Percentiles rank a stretch among this genome's conserved stretches.
These are phyloP conservation scores for Platichthys flesus DNA, from an alignment of 2,113 vertebrate genomes.

Conservation along the genomic window DNA sequence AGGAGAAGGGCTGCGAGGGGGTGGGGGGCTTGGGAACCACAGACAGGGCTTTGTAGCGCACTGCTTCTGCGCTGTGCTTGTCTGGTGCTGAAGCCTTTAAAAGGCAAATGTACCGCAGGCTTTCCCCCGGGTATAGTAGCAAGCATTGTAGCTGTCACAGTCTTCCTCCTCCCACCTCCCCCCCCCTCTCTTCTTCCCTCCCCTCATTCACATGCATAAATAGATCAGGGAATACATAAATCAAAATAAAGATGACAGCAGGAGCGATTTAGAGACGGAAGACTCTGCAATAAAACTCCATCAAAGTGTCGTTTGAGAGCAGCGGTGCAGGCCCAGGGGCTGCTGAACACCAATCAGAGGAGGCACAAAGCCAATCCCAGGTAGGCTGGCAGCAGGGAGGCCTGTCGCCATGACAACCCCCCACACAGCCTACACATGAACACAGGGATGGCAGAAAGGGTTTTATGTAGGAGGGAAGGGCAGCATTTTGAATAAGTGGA, in stretches of 20 bases:
- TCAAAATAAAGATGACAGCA: slow-evolving; percentile 86
- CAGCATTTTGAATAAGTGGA: slow-evolving; percentile 65
- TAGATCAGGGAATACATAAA: slow-evolving; percentile 86
- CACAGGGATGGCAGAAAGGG: slow-evolving; percentile 50
- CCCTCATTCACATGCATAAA: slow-evolving; percentile 81
- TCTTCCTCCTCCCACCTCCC: slow-evolving; percentile 60
- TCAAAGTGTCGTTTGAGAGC: slow-evolving; percentile 82
- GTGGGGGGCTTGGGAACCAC: slow-evolving; percentile 54
- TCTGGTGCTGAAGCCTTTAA: slow-evolving; percentile 78
- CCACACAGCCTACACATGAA: slow-evolving; percentile 73
- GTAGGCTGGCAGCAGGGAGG: slow-evolving; percentile 77
- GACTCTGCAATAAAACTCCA: slow-evolving; percentile 83
- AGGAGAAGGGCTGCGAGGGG: slow-evolving; percentile 43
- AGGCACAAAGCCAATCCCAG: slow-evolving; percentile 79
- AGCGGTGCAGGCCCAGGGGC: slow-evolving; percentile 71
- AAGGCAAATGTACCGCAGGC: slow-evolving; percentile 82
- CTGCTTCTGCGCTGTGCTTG: slow-evolving; percentile 64
- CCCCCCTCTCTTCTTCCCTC: slow-evolving; percentile 35
- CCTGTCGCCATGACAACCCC: slow-evolving; percentile 82
- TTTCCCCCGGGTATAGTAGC: slow-evolving; percentile 76
- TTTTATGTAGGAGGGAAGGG: slow-evolving; percentile 61
- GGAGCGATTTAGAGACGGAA: slow-evolving; percentile 82
- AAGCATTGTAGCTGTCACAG: slow-evolving; percentile 73
- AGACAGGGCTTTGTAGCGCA: slow-evolving; percentile 75
- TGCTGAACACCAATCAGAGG: slow-evolving; percentile 77